Percentiles rank a stretch among this genome's conserved stretches.
Conservation (phyloP, 2,113 vertebrate genomes). For the Sakesphorus luctuosus region DNA sequence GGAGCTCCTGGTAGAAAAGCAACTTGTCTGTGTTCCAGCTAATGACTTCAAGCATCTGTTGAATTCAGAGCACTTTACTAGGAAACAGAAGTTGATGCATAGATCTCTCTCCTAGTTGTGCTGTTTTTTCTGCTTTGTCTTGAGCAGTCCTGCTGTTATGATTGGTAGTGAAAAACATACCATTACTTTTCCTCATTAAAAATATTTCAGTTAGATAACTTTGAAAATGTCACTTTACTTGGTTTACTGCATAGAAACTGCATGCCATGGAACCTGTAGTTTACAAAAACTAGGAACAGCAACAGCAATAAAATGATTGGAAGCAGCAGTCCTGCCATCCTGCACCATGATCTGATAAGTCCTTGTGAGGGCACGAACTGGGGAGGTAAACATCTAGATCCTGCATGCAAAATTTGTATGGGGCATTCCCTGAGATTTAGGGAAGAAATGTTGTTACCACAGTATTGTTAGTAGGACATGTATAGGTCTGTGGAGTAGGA, state of each 20-base stretch:
- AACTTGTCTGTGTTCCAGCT: background rate
- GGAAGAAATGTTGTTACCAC: background rate
- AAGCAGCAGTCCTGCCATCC: background rate
- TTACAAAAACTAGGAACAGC: background rate
- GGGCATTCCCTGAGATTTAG: background rate
- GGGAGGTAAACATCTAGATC: background rate
- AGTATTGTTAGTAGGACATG: background rate
- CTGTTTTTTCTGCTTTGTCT: background rate
- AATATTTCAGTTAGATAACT: background rate
- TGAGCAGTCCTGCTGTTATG: background rate
- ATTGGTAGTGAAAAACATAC: background rate
- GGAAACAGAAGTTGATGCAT: background rate
- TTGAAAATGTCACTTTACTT: background rate
- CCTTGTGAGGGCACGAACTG: rapidly evolving
- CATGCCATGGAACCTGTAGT: background rate
- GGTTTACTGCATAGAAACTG: background rate
- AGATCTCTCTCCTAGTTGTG: background rate
- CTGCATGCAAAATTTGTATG: background rate
- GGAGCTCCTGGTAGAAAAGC: background rate
- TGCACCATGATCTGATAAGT: background rate
- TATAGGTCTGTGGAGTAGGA: no score
- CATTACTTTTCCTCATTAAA: background rate
- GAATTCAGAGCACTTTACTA: background rate
- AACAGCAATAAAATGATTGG: background rate
- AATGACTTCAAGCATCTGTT: background rate